These are phyloP conservation scores for Drosophila gaucha DNA, from an alignment of 2,888 invertebrate species.

Conservation along the genomic window DNA sequence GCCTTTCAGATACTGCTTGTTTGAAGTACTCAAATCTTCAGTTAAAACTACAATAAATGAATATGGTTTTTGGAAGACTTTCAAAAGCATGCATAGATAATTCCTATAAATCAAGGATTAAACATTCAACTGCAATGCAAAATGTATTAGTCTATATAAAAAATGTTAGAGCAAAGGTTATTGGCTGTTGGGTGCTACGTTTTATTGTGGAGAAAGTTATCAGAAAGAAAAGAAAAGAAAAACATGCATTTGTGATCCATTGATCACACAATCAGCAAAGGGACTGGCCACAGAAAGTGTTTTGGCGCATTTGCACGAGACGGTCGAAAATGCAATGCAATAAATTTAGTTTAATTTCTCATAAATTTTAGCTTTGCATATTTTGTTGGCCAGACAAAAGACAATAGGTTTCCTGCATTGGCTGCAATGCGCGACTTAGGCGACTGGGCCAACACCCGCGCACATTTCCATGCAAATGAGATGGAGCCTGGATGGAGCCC, in stretches of 20 bases:
- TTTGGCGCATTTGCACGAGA: conserved; percentile 37
- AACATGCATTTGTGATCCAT: conserved; percentile 50
- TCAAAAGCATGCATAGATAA: too few relatives aligned
- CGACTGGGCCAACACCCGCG: conserved; percentile 76
- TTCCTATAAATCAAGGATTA: too few relatives aligned
- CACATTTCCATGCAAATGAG: conserved; percentile 80
- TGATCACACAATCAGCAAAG: conserved; percentile 69
- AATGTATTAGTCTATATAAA: conserved; percentile 2
- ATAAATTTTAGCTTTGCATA: conserved; percentile 83
- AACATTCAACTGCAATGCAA: background rate
- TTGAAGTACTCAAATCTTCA: too few relatives aligned
- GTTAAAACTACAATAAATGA: too few relatives aligned
- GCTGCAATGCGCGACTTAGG: conserved; percentile 19
- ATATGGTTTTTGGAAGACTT: too few relatives aligned
- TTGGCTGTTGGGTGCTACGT: conserved; percentile 18
- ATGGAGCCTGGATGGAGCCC: conserved; percentile 38
- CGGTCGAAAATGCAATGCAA: conserved; percentile 70
- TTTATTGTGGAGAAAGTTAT: conserved; percentile 62
- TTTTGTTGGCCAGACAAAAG: conserved; percentile 66
- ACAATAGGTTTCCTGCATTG: conserved; percentile 66
- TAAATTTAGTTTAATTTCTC: conserved; percentile 83
- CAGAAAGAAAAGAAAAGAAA: conserved; percentile 32
- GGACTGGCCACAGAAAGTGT: conserved; percentile 58
- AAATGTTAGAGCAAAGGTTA: conserved; percentile 22
- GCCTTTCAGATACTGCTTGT: too few relatives aligned